These are phyloP conservation scores for Deilephila elpenor DNA, from an alignment of 2,888 invertebrate genomes.

Conservation along the genomic window DNA sequence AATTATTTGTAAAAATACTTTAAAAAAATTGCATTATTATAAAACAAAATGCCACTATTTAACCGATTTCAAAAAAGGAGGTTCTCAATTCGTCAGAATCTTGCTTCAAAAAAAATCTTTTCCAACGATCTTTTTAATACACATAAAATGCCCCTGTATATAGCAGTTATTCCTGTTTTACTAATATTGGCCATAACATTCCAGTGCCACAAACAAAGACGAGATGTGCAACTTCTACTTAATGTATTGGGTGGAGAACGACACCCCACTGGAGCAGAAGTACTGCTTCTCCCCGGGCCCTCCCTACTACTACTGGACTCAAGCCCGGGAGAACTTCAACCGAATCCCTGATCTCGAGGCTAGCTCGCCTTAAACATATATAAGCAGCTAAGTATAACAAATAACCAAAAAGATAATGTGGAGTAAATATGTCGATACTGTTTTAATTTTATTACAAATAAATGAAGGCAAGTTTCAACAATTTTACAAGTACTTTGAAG, in stretches of 20 bases:
- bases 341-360: constrained; percentile 91
- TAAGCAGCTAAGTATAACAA: neutral
- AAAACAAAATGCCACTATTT: no score
- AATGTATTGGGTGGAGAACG: constrained; percentile 95
- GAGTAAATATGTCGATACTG: neutral
- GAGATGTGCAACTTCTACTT: constrained; percentile 99
- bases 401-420: neutral
- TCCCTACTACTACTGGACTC: constrained; percentile 92
- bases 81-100: no score
- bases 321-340: constrained; percentile 86
- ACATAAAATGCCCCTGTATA: no score
- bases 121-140: neutral
- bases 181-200: constrained; percentile 38
- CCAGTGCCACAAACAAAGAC: constrained; percentile 91
- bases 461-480: no score
- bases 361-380: constrained; percentile 62
- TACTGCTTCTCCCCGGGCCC: constrained; percentile 94
- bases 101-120: neutral
- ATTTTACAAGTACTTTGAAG: no score
- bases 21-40: no score
- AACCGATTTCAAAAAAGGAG: no score
- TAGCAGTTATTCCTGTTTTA: no score
- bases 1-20: no score
- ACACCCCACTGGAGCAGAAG: constrained; percentile 89
- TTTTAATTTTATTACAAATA: neutral